phyloP scores from a whole-genome alignment of 35 echinoderm and acorn worm genomes.

The Lytechinus pictus region DNA sequence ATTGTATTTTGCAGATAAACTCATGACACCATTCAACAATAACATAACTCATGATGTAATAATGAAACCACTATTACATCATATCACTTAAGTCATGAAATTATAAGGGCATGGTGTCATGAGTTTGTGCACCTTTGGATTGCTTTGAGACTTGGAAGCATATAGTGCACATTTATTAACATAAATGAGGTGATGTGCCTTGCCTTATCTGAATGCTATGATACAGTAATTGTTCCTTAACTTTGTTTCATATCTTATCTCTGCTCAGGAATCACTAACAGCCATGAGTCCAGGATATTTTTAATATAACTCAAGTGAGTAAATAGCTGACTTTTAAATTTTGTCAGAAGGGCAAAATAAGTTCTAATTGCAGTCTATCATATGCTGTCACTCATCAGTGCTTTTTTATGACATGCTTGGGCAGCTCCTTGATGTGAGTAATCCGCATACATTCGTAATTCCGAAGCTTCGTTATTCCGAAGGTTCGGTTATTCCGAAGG shows the following conservation, averaged over 20 bases:
- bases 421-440: constrained; percentile 5
- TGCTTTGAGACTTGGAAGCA: background rate
- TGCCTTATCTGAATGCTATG: no score
- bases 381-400: constrained; percentile 2
- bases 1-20: no score
- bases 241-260: background rate
- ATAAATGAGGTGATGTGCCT: no score
- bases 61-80: no score
- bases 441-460: no score
- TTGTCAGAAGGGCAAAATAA: background rate
- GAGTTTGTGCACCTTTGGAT: background rate
- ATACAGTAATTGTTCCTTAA: no score
- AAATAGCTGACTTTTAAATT: background rate
- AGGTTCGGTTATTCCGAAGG: no score
- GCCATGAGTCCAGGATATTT: background rate
- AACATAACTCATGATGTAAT: no score
- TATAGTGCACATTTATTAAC: no score
- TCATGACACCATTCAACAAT: no score
- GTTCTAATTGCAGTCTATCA: background rate
- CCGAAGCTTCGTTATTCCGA: no score
- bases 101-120: background rate
- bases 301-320: background rate
- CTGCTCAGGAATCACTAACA: background rate
- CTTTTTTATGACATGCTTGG: background rate
- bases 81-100: no score